phyloP scores from a whole-genome alignment of 2,113 vertebrate species.

The Petrocephalus microphthalmus region DNA sequence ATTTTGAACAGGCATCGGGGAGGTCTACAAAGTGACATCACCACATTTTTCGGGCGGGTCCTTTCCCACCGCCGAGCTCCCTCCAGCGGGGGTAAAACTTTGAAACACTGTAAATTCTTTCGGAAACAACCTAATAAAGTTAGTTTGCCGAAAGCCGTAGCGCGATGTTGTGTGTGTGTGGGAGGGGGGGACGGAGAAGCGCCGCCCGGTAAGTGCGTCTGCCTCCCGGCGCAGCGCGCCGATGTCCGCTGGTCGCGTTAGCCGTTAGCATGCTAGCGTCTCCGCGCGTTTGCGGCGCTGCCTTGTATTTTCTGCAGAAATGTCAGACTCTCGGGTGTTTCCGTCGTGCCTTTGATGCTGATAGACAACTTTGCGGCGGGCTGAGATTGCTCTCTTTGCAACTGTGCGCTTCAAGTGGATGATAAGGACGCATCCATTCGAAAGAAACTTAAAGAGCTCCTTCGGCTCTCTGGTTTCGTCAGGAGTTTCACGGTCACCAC shows the following conservation, averaged over 20 bases:
- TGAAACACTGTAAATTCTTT: not conserved
- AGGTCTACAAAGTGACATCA: constrained; percentile 17
- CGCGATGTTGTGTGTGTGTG: not conserved
- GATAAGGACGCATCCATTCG: not conserved
- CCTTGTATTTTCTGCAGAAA: not conserved
- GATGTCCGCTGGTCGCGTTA: not conserved
- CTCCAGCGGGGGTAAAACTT: not conserved
- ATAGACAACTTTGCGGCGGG: not conserved
- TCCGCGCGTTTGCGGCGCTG: not conserved
- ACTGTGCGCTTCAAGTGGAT: not conserved
- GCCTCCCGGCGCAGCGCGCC: not conserved
- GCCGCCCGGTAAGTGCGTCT: not conserved
- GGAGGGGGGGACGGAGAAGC: not conserved
- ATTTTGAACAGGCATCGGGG: constrained; percentile 17
- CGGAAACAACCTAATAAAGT: not conserved
- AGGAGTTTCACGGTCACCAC: not conserved
- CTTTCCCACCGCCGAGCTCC: not conserved
- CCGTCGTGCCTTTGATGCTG: not conserved
- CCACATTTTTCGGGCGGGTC: constrained; percentile 10
- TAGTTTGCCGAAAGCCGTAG: not conserved
- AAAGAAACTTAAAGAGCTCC: not conserved
- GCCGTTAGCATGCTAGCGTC: not conserved
- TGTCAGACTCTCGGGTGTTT: not conserved
- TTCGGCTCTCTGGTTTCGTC: not conserved
- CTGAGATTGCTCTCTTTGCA: not conserved